Evolutionary conservation across 2,797 vertebrate species (phyloP).

Genomic region (Mormyrus proboscirostris): DNA sequence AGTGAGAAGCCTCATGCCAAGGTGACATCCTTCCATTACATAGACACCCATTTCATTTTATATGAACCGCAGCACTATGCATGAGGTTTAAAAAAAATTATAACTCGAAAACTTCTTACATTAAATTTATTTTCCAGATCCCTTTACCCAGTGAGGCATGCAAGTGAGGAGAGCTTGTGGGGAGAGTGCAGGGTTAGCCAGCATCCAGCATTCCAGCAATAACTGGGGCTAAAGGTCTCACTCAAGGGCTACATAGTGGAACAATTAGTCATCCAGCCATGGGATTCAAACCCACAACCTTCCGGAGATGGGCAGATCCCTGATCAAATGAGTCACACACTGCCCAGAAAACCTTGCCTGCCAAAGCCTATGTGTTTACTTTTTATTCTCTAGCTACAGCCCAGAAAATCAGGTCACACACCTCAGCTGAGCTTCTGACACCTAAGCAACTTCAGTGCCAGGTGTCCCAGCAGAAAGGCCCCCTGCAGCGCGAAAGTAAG

Average conservation of each 20-base stretch:
- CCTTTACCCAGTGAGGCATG: not conserved
- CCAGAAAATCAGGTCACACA: not conserved
- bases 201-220: not conserved
- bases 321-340: not conserved
- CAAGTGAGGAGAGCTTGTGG: not conserved
- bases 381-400: not conserved
- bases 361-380: not conserved
- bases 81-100: not conserved
- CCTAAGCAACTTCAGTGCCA: conserved; percentile 22
- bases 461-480: not conserved
- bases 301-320: not conserved
- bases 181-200: not conserved
- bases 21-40: not conserved
- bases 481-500: not conserved
- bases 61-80: not conserved
- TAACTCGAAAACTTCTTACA: not conserved
- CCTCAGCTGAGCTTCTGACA: conserved; percentile 2
- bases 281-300: not conserved
- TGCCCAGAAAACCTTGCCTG: not conserved
- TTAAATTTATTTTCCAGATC: not conserved
- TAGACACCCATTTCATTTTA: not conserved
- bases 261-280: not conserved
- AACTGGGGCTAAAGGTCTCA: not conserved
- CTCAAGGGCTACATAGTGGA: not conserved
- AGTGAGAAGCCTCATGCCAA: not conserved